phyloP scores from a whole-genome alignment of 2,888 invertebrate species.

The Apomyelois bistriatella region DNA sequence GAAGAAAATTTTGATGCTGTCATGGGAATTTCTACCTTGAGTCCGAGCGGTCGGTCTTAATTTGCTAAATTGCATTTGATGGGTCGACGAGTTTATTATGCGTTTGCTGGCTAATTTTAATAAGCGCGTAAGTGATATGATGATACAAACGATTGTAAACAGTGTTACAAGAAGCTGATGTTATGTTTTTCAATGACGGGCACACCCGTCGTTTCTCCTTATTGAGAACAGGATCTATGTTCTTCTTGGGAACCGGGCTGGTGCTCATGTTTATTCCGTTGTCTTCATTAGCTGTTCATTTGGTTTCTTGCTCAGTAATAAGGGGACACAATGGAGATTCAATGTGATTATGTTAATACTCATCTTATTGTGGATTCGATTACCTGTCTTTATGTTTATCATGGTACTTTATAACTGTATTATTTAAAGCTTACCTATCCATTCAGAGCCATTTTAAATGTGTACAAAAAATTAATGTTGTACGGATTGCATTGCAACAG shows the following conservation, averaged over 20 bases:
- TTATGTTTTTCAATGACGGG: conserved; percentile 5
- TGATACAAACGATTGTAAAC: conserved; percentile 10
- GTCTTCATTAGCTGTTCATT: conserved; percentile 62
- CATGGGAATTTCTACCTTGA: conserved; percentile 4
- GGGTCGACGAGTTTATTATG: conserved; percentile 12
- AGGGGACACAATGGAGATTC: conserved; percentile 35
- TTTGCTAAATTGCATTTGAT: neutral
- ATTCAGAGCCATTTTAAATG: neutral
- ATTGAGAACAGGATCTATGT: conserved; percentile 11
- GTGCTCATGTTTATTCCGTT: conserved; percentile 57
- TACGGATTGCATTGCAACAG: neutral
- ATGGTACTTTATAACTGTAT: conserved; percentile 1
- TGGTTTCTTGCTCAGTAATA: conserved; percentile 33
- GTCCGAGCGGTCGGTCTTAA: neutral
- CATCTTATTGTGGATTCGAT: conserved; percentile 29
- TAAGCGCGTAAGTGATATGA: conserved; percentile 13
- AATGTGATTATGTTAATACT: conserved; percentile 36
- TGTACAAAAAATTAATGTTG: neutral
- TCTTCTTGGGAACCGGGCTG: conserved; percentile 2
- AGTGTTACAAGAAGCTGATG: conserved; percentile 4
- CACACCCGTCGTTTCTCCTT: conserved; percentile 3
- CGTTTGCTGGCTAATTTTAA: conserved; percentile 7
- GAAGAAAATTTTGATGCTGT: neutral
- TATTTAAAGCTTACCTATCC: conserved; percentile 3
- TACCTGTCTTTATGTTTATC: conserved; percentile 16